Percentiles rank a stretch among this genome's conserved stretches.
These are phyloP conservation scores for Meteorus colon DNA, from an alignment of 2,888 invertebrate species.

Conservation along the genomic window DNA sequence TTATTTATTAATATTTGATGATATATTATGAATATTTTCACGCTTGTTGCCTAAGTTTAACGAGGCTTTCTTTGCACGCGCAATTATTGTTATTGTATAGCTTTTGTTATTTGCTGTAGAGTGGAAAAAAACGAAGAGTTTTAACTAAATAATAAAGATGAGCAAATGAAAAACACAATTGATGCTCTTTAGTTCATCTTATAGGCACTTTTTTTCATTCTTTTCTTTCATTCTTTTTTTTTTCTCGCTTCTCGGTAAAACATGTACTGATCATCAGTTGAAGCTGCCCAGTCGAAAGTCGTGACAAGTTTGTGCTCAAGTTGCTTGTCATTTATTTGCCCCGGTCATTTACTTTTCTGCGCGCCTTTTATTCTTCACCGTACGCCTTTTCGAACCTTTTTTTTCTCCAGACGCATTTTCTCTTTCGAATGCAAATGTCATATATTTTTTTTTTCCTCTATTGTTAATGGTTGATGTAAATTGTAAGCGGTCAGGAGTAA, in stretches of 20 bases:
- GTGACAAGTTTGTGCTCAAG: conserved; percentile 11
- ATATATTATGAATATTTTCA: conserved; percentile 4
- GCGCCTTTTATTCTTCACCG: background rate
- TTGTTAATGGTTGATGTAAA: conserved; percentile 40
- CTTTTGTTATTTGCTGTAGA: background rate
- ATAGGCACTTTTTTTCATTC: background rate
- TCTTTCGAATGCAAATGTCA: conserved; percentile 47
- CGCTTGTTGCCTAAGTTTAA: conserved; percentile 9
- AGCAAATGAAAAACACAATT: background rate
- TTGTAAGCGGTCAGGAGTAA: conserved; percentile 34
- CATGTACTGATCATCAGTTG: background rate
- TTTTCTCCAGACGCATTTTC: conserved; percentile 37
- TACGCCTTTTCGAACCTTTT: conserved; percentile 44
- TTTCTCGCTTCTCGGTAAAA: background rate
- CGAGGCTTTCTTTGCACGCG: conserved; percentile 50
- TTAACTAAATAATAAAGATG: conserved; percentile 10
- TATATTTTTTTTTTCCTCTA: conserved; percentile 25
- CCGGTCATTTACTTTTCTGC: conserved; percentile 32
- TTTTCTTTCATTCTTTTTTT: background rate
- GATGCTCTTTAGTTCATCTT: background rate
- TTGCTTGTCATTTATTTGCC: conserved; percentile 23
- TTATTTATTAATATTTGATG: background rate
- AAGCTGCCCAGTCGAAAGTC: conserved; percentile 34
- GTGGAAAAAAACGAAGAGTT: conserved; percentile 26
- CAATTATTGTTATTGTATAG: conserved; percentile 14